phyloP scores from a whole-genome alignment of 2,888 invertebrate genomes.

The Drosophila demipolita region DNA sequence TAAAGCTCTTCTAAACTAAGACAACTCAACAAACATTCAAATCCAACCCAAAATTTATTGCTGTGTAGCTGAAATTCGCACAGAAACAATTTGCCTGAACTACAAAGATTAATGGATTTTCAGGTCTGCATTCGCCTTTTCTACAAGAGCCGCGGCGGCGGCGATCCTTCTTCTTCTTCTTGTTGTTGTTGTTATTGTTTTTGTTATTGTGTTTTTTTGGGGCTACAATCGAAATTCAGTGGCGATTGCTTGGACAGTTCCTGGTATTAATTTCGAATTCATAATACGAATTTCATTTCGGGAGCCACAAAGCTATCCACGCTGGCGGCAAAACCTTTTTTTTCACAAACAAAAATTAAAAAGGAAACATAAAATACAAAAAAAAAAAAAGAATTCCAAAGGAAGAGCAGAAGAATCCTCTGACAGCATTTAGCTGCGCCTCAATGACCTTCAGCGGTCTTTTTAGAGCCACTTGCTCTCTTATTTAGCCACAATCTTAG shows the following conservation, averaged over 20 bases:
- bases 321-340: slow-evolving; percentile 60
- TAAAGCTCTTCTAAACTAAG: background rate
- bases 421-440: slow-evolving; percentile 56
- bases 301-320: slow-evolving; percentile 49
- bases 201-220: background rate
- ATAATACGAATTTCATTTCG: slow-evolving; percentile 76
- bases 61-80: slow-evolving; percentile 10
- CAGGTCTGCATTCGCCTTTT: slow-evolving; percentile 10
- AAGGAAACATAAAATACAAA: background rate
- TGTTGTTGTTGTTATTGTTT: background rate
- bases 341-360: background rate
- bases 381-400: slow-evolving; percentile 7
- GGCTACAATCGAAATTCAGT: slow-evolving; percentile 59
- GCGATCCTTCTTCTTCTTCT: slow-evolving; percentile 14
- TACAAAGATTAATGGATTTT: slow-evolving; percentile 71
- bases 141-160: slow-evolving; percentile 9
- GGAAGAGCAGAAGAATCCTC: background rate
- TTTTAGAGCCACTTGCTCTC: slow-evolving; percentile 20
- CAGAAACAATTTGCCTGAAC: slow-evolving; percentile 64
- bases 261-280: slow-evolving; percentile 80
- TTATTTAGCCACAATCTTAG: slow-evolving; percentile 31
- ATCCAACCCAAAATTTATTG: background rate
- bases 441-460: slow-evolving; percentile 69
- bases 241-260: slow-evolving; percentile 82
- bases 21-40: background rate